Conservation (phyloP, 2,888 invertebrate genomes). For the Amphipyra berbera region DNA sequence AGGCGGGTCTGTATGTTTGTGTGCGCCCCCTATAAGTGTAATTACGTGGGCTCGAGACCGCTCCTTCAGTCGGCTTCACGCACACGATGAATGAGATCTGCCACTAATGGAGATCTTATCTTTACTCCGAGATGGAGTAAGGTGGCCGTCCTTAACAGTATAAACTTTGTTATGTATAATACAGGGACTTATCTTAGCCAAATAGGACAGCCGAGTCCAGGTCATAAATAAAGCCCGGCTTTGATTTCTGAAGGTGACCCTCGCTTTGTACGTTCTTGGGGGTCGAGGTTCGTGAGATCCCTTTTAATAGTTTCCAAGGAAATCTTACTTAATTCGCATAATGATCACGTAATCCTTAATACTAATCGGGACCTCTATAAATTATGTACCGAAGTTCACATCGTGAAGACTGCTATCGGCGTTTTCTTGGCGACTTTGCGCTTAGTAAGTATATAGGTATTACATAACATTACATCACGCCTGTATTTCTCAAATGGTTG, state of each 20-base stretch:
- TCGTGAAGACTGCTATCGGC: constrained; percentile 52
- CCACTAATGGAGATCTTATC: constrained; percentile 88
- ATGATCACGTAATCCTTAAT: constrained; percentile 78
- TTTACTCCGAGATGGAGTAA: constrained; percentile 79
- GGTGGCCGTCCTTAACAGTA: constrained; percentile 81
- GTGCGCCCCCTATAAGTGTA: constrained; percentile 75
- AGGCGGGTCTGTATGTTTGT: constrained; percentile 64
- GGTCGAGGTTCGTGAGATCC: constrained; percentile 78
- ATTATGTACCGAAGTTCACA: constrained; percentile 67
- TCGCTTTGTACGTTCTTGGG: constrained; percentile 75
- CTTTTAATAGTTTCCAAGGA: constrained; percentile 84
- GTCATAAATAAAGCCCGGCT: constrained; percentile 86
- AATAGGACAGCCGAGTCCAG: constrained; percentile 79
- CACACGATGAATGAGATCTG: constrained; percentile 85
- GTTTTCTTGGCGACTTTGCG: constrained; percentile 51
- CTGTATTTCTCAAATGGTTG: too few relatives aligned
- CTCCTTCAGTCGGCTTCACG: constrained; percentile 73
- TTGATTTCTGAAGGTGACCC: constrained; percentile 87
- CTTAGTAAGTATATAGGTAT: constrained; percentile 58
- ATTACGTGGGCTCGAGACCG: constrained; percentile 73
- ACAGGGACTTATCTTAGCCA: constrained; percentile 82
- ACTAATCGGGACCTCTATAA: constrained; percentile 73
- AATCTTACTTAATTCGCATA: constrained; percentile 83
- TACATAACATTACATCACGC: too few relatives aligned
- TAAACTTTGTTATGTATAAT: constrained; percentile 84